Evolutionary conservation across 1,140 invertebrate genomes (phyloP), one percentile per base, ranked within the genome.

Genomic region (Drosophila chauvacae): DNA sequence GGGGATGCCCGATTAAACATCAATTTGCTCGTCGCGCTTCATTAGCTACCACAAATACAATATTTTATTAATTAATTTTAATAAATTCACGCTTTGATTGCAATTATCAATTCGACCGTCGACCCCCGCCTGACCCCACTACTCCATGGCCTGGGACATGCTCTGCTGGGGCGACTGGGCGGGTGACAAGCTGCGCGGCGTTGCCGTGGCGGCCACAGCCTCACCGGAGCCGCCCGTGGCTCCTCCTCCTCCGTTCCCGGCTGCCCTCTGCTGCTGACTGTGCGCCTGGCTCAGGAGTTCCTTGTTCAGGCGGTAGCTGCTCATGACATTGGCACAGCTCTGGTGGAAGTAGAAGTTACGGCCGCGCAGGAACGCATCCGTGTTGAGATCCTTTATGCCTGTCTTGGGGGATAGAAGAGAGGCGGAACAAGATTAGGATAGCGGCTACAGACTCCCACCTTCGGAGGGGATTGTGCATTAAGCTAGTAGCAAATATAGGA

Each of bases 261-360:
- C 56, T 16, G 50, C 59, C 37, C 63, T 39, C 55, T 66, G 58
- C 33, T 86, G 74, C 30, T 88, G 83, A 10, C 71, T 77, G 42
- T 91, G 90, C 11, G 77, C 82, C 62, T 90, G 86, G 35, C 42
- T 92, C 50, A 91, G 74, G 9, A 92, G 75, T 51, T 92, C 91
- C 48, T 92, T 92, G 68, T 84, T 92, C 23, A 92, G 63, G 7
- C 91, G 74, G 48, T 91, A 92, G 64, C 83, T 92, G 57, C 86
- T 91, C 91, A 92, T 92, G 39, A 92, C 91, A 44, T 92, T 92
- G 59, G 91, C 91, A 70, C 91, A 92, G 55, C 91, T 92, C 68
- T 92, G 91, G 59, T 92, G 91, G 28, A 92, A 92, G 66, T 92
- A 92, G 39, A 92, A 92, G 65, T 91, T 92, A 35, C 91, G 91